These are phyloP conservation scores for Epizoanthus illoricatus DNA, from an alignment of 92 coral and sea anemone genomes.

Conservation along the genomic window DNA sequence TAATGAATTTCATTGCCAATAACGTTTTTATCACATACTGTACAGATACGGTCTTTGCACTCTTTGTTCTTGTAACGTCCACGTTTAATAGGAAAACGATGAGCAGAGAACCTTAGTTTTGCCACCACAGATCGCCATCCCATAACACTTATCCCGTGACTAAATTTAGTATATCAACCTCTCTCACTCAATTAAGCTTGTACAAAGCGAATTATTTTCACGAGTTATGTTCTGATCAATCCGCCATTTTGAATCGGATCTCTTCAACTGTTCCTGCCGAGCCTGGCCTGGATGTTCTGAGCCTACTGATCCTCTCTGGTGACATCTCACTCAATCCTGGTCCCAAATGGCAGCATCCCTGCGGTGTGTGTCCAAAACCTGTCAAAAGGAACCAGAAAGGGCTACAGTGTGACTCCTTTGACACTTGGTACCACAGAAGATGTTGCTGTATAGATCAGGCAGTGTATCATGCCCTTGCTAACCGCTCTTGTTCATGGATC, in stretches of 20 bases:
- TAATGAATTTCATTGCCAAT: too few relatives aligned
- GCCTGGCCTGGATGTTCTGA: constrained; percentile 6
- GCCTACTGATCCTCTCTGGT: constrained; percentile 7
- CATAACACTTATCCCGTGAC: neutral
- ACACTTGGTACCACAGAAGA: neutral
- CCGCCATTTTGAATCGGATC: constrained; percentile 14
- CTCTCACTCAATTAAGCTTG: constrained; percentile 12
- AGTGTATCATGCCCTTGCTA: neutral
- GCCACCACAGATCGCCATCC: constrained; percentile 3
- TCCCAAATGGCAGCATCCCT: neutral
- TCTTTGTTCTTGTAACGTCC: too few relatives aligned
- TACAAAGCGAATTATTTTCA: neutral
- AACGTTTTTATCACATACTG: too few relatives aligned
- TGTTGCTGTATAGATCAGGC: neutral
- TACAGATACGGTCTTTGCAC: too few relatives aligned
- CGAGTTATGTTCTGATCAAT: neutral
- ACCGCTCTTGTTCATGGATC: neutral
- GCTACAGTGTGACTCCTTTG: neutral
- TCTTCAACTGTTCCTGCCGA: constrained; percentile 18
- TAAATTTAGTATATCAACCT: constrained; percentile 13
- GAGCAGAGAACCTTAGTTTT: too few relatives aligned
- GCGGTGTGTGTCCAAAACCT: neutral
- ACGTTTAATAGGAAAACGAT: too few relatives aligned
- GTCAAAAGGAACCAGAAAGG: neutral
- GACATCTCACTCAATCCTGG: constrained; percentile 17